These are phyloP conservation scores for Diabrotica balteata DNA, from an alignment of 2,888 invertebrate species.

Conservation along the genomic window DNA sequence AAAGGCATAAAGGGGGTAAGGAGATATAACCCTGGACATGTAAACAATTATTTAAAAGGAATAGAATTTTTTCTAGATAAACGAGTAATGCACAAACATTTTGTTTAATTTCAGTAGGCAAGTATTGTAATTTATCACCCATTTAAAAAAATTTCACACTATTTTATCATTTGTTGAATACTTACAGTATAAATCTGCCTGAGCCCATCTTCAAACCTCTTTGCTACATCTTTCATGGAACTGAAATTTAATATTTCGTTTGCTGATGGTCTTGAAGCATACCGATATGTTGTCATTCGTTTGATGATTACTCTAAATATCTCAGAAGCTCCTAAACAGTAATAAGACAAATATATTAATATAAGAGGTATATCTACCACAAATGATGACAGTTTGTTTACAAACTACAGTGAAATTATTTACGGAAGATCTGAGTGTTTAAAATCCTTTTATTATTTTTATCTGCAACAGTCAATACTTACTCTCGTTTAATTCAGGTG, in stretches of 20 bases:
- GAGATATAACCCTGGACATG: too few relatives aligned
- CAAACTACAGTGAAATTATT: not conserved
- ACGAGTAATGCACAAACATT: too few relatives aligned
- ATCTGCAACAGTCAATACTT: constrained; percentile 21
- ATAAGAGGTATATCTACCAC: not conserved
- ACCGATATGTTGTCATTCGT: constrained; percentile 42
- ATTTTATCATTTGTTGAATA: not conserved
- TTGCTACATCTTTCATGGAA: constrained; percentile 37
- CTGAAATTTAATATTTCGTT: constrained; percentile 41
- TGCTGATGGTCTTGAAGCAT: constrained; percentile 43
- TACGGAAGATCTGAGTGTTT: not conserved
- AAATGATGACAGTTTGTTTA: not conserved
- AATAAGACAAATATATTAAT: not conserved
- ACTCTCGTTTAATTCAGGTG: constrained; percentile 43
- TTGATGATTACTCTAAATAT: constrained; percentile 42
- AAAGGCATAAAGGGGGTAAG: too few relatives aligned
- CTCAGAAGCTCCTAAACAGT: constrained; percentile 38
- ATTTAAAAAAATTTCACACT: too few relatives aligned
- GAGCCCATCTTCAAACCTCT: constrained; percentile 38
- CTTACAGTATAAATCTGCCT: constrained; percentile 43
- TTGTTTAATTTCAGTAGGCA: too few relatives aligned
- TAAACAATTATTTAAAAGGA: too few relatives aligned
- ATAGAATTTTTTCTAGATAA: too few relatives aligned
- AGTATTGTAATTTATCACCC: too few relatives aligned
- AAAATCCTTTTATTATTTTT: not conserved